A percentile compares a stretch with the other conserved stretches of the same genome.
phyloP scores from a whole-genome alignment of 2,113 vertebrate species.

The Stictonetta naevosa region DNA sequence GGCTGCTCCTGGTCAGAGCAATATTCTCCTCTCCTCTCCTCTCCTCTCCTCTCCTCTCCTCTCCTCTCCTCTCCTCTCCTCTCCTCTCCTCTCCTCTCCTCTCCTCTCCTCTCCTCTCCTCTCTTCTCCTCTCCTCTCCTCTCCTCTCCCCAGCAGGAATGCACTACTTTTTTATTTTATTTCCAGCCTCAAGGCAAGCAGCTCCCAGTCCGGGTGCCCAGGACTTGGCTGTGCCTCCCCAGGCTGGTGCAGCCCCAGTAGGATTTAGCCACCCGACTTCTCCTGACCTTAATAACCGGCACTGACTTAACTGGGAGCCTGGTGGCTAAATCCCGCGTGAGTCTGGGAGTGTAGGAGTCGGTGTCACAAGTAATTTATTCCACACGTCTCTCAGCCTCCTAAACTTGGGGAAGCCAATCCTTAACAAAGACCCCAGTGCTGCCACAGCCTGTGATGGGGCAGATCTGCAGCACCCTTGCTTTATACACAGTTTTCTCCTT shows the following conservation, averaged over 20 bases:
- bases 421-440: background rate
- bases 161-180: background rate
- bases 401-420: constrained; percentile 38
- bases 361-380: constrained; percentile 70
- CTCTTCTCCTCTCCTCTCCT: background rate
- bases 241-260: background rate
- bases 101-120: background rate
- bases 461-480: background rate
- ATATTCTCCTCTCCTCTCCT: background rate
- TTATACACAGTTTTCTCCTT: background rate
- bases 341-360: constrained; percentile 62
- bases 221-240: background rate
- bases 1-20: background rate
- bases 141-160: background rate
- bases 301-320: constrained; percentile 41
- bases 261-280: constrained; percentile 59
- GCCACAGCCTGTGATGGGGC: background rate
- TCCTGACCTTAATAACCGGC: constrained; percentile 65
- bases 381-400: constrained; percentile 27
- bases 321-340: constrained; percentile 48
- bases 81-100: background rate
- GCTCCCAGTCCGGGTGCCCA: background rate
- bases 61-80: background rate
- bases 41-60: background rate
- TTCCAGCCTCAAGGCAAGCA: background rate